These are phyloP conservation scores for Sebastolobus altivelis DNA, from an alignment of 2,797 vertebrate species.

Conservation along the genomic window DNA sequence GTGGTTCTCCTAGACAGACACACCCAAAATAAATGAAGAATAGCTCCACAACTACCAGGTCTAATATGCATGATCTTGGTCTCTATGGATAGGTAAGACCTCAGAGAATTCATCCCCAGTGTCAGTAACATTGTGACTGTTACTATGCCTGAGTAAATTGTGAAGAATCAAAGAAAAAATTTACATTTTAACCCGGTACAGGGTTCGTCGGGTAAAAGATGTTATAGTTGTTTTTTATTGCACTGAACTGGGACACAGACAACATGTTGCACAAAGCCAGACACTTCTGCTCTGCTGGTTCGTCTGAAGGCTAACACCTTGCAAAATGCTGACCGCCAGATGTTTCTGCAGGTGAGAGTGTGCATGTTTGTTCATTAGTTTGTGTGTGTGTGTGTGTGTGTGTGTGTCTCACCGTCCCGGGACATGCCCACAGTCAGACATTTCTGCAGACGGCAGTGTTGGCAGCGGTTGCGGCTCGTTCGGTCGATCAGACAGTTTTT, in stretches of 20 bases:
- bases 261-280: not conserved
- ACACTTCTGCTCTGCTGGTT: not conserved
- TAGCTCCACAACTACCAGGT: no score
- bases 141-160: no score
- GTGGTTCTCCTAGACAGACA: no score
- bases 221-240: not conserved
- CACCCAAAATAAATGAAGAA: no score
- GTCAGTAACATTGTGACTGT: no score
- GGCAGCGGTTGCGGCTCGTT: slow-evolving; percentile 94
- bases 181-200: no score
- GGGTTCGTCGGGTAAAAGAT: no score
- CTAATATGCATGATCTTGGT: no score
- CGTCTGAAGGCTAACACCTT: not conserved
- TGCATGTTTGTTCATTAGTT: not conserved
- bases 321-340: slow-evolving; percentile 19
- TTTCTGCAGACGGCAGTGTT: slow-evolving; percentile 95
- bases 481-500: slow-evolving; percentile 96
- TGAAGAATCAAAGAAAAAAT: no score
- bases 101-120: no score
- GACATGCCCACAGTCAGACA: slow-evolving; percentile 95
- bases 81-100: no score
- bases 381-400: not conserved
- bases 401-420: slow-evolving; percentile 88
- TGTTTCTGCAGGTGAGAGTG: slow-evolving; percentile 2
- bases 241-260: not conserved